Evolutionary conservation across 2,888 invertebrate genomes (phyloP), one percentile per base, ranked within the genome.

Genomic region (Acanthosoma haemorrhoidale): DNA sequence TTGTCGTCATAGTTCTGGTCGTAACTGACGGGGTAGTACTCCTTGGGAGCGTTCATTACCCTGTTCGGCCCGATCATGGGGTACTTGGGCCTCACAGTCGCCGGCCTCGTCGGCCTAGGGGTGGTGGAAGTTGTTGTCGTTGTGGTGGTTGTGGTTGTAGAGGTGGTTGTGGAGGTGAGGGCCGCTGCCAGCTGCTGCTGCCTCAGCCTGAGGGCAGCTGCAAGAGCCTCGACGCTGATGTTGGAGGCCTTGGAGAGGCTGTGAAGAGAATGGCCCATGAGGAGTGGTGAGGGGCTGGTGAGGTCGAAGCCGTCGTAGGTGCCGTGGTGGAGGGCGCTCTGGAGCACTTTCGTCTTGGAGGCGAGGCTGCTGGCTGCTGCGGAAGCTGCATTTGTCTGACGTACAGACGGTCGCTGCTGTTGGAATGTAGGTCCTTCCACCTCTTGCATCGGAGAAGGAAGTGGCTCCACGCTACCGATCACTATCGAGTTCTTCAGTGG

Each of bases 1-100:
- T 92, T 91, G 76, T 93, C 93, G 77, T 93, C 93, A 77, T 91
- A 93, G 79, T 92, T 91, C 80, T 92, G 92, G 77, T 92, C 92
- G 77, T 93, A 93, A 0, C 90, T 90, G 2, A 90, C 89, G 0
- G 93, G 93, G 79, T 93, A 93, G 78, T 93, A 93, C 77, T 93
- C 93, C 58, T 88, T 86, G 0, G 93, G 93, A 0, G 93, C 92
- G 78, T 93, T 93, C 93, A 93, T 93, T 4, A 93, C 92, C 82
- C 91, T 81, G 6, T 80, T 80, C 11, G 77, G 77, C n/a, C 79
- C 79, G 3, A 78, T 75, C 71, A 77, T 76, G 11, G 75, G 73
- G 71, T 79, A 79, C 68, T 77, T 78, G 21, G 76, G 77, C 68
- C 9, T 79, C 75, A 70, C 77, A 39, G 61, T 75, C 51, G 74